phyloP scores from a whole-genome alignment of 1,140 invertebrate genomes.

The Platyscapa corneri region DNA sequence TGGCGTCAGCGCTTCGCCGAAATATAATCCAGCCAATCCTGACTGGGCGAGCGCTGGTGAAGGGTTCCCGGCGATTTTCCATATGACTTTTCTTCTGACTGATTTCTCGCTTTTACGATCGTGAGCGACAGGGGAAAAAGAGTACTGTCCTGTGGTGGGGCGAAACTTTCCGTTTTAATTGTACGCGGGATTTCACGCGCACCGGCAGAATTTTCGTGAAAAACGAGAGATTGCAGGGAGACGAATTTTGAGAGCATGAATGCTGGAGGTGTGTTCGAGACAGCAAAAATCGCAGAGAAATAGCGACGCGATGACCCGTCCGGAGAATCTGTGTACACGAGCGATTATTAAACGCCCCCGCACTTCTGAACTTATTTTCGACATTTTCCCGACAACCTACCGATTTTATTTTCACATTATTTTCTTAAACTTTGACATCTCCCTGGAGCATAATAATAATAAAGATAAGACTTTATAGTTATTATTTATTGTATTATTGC shows the following conservation, averaged over 20 bases:
- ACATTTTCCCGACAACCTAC: not conserved
- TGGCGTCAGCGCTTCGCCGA: conserved; percentile 30
- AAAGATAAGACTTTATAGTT: not conserved
- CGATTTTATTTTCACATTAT: not conserved
- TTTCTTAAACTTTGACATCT: not conserved
- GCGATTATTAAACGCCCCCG: not conserved
- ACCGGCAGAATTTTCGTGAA: conserved; percentile 7
- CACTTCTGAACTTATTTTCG: not conserved
- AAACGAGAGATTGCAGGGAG: not conserved
- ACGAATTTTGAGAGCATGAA: not conserved
- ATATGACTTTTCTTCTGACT: conserved; percentile 12
- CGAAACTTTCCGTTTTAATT: not conserved
- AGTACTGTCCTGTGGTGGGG: not conserved
- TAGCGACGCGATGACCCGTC: too few species aligned
- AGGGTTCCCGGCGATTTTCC: conserved; percentile 19
- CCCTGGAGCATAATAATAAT: not conserved
- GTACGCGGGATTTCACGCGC: not conserved
- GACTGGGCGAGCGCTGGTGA: not conserved
- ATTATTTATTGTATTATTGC: too few species aligned
- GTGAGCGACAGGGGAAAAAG: not conserved
- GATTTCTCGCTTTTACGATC: conserved; percentile 9
- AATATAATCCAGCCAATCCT: conserved; percentile 44
- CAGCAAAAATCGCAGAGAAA: conserved; percentile 30
- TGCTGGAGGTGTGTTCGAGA: conserved; percentile 10
- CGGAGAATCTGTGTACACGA: not conserved